A percentile compares a stretch with the other conserved stretches of the same genome.
phyloP scores from a whole-genome alignment of 2,113 vertebrate genomes.

The Athene noctua region DNA sequence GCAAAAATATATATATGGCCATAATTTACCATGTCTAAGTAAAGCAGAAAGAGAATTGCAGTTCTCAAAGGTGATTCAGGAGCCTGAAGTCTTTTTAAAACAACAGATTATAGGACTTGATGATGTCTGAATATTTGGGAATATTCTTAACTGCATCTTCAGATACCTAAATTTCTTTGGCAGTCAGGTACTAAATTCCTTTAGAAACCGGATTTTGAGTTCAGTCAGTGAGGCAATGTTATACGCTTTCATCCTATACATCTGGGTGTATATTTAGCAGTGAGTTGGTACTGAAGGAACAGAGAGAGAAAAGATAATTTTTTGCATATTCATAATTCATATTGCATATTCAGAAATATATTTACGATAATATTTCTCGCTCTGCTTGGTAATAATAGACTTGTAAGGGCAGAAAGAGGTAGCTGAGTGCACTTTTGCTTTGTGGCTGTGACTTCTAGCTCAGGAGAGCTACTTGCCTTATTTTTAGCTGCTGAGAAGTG shows the following conservation, averaged over 20 bases:
- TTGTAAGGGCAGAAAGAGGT: background rate
- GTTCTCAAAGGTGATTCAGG: background rate
- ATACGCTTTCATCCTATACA: background rate
- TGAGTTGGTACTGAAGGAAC: background rate
- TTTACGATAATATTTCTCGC: background rate
- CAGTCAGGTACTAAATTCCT: background rate
- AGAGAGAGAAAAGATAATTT: background rate
- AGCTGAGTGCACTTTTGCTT: background rate
- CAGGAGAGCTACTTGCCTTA: background rate
- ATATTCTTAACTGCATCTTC: background rate
- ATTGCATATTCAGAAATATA: background rate
- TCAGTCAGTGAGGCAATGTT: background rate
- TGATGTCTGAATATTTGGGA: background rate
- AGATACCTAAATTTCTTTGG: background rate
- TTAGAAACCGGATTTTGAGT: background rate
- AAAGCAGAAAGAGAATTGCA: background rate
- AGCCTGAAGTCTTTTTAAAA: background rate
- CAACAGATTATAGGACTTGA: background rate
- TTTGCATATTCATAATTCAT: too few relatives aligned
- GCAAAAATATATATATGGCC: background rate
- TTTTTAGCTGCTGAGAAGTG: background rate
- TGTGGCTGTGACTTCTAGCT: background rate
- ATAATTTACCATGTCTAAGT: background rate
- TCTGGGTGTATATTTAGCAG: slow-evolving; percentile 4
- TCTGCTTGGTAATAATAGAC: background rate